phyloP scores from a whole-genome alignment of 2,888 invertebrate species.

The Macrophya annulata region DNA sequence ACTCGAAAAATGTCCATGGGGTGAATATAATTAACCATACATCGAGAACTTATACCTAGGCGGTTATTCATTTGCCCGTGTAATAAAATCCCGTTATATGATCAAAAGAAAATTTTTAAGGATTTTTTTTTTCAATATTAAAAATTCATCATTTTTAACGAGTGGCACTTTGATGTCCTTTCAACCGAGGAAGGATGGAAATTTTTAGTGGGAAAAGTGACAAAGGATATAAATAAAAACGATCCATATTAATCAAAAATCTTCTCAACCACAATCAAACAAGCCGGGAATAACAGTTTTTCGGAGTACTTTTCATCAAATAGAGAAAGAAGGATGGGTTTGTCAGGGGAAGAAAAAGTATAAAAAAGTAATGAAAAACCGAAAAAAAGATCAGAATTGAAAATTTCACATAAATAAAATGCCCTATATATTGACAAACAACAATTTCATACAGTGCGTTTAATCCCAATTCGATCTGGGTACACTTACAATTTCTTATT shows the following conservation, averaged over 20 bases:
- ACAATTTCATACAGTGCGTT: too few species aligned
- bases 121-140: neutral
- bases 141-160: conserved; percentile 9
- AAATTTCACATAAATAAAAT: too few species aligned
- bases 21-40: neutral
- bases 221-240: neutral
- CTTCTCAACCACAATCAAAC: neutral
- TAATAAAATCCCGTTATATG: neutral
- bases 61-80: neutral
- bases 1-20: neutral
- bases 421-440: too few species aligned
- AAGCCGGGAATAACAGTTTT: too few species aligned
- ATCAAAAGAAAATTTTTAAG: neutral
- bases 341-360: too few species aligned
- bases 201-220: neutral
- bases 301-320: too few species aligned
- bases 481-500: too few species aligned
- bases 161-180: conserved; percentile 18
- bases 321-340: too few species aligned
- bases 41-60: neutral
- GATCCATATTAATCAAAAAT: conserved; percentile 24
- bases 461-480: too few species aligned
- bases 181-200: neutral
- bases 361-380: too few species aligned
- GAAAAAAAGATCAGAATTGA: too few species aligned